These are phyloP conservation scores for Heliconius nattereri DNA, from an alignment of 1,140 invertebrate species.

Conservation along the genomic window DNA sequence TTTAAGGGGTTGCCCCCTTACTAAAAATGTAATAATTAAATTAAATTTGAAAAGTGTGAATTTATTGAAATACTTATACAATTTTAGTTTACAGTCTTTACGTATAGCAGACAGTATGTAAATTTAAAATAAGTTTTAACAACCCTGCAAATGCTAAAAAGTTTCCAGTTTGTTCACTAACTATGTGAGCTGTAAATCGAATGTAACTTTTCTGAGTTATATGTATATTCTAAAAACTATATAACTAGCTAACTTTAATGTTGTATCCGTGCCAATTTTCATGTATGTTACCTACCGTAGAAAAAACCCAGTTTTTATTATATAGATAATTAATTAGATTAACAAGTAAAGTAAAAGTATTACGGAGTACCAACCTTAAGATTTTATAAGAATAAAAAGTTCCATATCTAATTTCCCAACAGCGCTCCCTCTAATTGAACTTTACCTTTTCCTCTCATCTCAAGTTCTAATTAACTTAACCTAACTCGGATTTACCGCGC, in stretches of 20 bases:
- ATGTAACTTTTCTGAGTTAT: background rate
- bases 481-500: conserved; percentile 36
- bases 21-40: too few species aligned
- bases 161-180: background rate
- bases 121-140: background rate
- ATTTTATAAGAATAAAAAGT: background rate
- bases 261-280: background rate
- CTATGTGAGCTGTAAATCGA: background rate
- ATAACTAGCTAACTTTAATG: background rate
- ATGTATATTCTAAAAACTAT: background rate
- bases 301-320: background rate
- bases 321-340: background rate
- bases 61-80: too few species aligned
- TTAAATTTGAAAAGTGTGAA: too few species aligned
- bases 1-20: too few species aligned
- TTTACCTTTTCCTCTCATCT: conserved; percentile 33
- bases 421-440: conserved; percentile 22
- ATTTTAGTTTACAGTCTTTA: too few species aligned
- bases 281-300: background rate
- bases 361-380: background rate
- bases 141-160: background rate
- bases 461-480: conserved; percentile 55
- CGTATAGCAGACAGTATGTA: background rate
- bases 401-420: conserved; percentile 18
- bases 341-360: background rate